Conservation (phyloP, 2,113 vertebrate species). For the Danio rerio region GRCz12tu NC_133195.1:39471001-39471500, state of each 20-base stretch:
- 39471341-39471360: constrained; percentile 56
- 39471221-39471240: constrained; percentile 49
- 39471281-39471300: constrained; percentile 35
- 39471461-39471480: constrained; percentile 43
- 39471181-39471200: background rate
- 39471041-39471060: too few relatives aligned
- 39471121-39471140: too few relatives aligned
- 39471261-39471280: constrained; percentile 13
- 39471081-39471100: too few relatives aligned
- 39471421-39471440: constrained; percentile 58
- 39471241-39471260: constrained; percentile 36
- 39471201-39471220: constrained; percentile 43
- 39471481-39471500: background rate
- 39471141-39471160: too few relatives aligned
- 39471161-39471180: background rate
- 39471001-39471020: too few relatives aligned
- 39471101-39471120: too few relatives aligned
- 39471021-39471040: too few relatives aligned
- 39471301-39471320: constrained; percentile 21
- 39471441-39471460: constrained; percentile 52
- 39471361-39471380: constrained; percentile 51
- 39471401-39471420: constrained; percentile 55
- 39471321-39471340: constrained; percentile 59
- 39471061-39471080: too few relatives aligned
- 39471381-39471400: constrained; percentile 52